Evolutionary conservation across 2,113 vertebrate species (phyloP), one percentile per base, ranked within the genome.

Genomic region (Rhineura floridana): DNA sequence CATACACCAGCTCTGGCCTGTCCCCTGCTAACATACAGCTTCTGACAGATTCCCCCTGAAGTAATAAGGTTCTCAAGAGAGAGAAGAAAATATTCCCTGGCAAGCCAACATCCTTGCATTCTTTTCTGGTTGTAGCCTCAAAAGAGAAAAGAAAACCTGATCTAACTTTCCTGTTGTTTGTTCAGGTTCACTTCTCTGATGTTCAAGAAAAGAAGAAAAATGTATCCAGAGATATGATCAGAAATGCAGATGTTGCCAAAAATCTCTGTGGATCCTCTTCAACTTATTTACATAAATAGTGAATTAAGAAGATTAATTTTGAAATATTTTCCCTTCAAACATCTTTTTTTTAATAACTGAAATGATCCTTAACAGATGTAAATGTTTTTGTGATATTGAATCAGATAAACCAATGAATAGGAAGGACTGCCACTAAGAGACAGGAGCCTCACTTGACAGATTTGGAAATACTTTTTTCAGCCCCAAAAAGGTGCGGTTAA

Each of bases 321-420:
- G 0, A 0, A 42, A 48, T 52, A 36, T 25, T 79, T 72, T 70
- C 11, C 73, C 39, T 7, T 48, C 25, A 44, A 75, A 30, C 55
- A 30, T 8, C 0, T 5, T 0, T 0, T 0, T 0, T 76, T 50
- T 55, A n/a, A 21, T 15, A 10, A 1, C 28, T 76, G 72, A 30
- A 62, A 30, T 80, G 6, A 13, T 88, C 28, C 33, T 89, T 8
- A 17, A 69, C 73, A 50, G 83, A 0, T 3, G 0, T 52, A 1
- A 62, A 52, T 87, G n/a, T 55, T 30, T 21, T 21, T 10, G 76
- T 36, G 55, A 59, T 0, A 33, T 30, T 75, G 59, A 63, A 23
- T 19, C 33, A 36, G 6, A 30, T 67, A 77, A 59, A 87, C 85
- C n/a, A 83, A 89, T 59, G 52, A 28, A 4, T 73, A 9, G 1